phyloP scores from a whole-genome alignment of 2,797 vertebrate genomes.

The Micropoecilia bifurca region DNA sequence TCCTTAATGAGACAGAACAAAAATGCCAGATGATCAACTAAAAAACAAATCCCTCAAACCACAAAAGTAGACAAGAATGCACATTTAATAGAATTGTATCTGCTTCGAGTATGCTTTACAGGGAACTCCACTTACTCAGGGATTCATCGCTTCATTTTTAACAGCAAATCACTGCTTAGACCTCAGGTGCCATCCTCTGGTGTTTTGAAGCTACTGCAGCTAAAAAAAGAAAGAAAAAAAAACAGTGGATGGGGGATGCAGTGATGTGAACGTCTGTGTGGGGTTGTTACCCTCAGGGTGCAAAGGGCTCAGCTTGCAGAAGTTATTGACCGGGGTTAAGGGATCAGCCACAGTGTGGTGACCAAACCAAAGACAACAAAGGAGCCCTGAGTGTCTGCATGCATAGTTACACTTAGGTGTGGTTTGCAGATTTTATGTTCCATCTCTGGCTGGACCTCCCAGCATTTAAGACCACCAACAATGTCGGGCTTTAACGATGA shows the following conservation, averaged over 20 bases:
- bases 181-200: conserved; percentile 75
- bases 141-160: background rate
- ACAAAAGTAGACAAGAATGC: background rate
- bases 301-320: conserved; percentile 50
- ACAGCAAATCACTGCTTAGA: conserved; percentile 43
- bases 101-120: background rate
- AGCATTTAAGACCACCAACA: conserved; percentile 38
- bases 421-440: conserved; percentile 50
- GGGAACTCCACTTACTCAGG: background rate
- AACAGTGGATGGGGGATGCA: background rate
- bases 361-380: conserved; percentile 35
- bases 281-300: conserved; percentile 38
- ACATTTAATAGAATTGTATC: background rate
- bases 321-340: conserved; percentile 57
- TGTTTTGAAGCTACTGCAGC: conserved; percentile 51
- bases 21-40: background rate
- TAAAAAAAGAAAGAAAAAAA: too few relatives aligned
- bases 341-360: conserved; percentile 49
- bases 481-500: background rate
- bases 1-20: background rate
- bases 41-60: background rate
- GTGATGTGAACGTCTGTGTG: conserved; percentile 14
- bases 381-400: conserved; percentile 39
- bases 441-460: conserved; percentile 54
- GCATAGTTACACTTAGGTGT: conserved; percentile 7